Base-by-base conservation (phyloP, 1,140 invertebrate species). In the Drosophila biarmipes region DNA sequence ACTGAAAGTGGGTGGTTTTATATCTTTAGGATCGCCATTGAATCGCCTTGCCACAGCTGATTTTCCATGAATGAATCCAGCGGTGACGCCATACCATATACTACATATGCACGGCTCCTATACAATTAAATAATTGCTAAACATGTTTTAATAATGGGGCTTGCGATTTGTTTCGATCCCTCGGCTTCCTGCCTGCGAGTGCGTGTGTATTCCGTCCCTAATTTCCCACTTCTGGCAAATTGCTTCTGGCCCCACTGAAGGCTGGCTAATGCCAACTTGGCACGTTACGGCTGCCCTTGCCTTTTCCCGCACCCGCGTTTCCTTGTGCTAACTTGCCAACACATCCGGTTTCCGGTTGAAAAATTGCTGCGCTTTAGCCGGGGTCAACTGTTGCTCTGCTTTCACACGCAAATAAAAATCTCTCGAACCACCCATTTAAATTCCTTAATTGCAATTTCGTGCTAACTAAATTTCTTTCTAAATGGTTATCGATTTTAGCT, bases 121-220 rank as follows among this genome's bases (percentile, higher is more conserved):
- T 53, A 62, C 78, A 87, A 79, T 87, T 86, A 82, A 87, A 87
- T 76, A 89, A 89, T 87, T 86, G 66, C 68, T 78, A 76, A 78
- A 67, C 66, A 71, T 69, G 66, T 78, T 87, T 82, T 82, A 86
- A 86, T 87, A 51, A 75, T 85, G 63, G 87, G 64, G 48, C 59
- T 80, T 37, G 73, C 56, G 57, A 49, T 76, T 76, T 77, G 35
- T 59, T 52, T 31, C 24, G 66, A 46, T 55, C 43, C 10, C 24
- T 38, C 48, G 14, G 11, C 21, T 27, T 11, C 29, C 12, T 38
- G 27, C 31, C 35, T 0, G 0, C 14, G 37, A 38, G 35, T 69
- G 68, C 63, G 52, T 56, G 37, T 38, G 48, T 15, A 10, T 31
- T 37, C 29, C 24, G 37, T 19, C 48, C 46, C 54, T 80, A 78